Percentiles rank a stretch among this genome's conserved stretches.
Conservation (phyloP, 2,888 invertebrate species). For the Blera fallax region DNA sequence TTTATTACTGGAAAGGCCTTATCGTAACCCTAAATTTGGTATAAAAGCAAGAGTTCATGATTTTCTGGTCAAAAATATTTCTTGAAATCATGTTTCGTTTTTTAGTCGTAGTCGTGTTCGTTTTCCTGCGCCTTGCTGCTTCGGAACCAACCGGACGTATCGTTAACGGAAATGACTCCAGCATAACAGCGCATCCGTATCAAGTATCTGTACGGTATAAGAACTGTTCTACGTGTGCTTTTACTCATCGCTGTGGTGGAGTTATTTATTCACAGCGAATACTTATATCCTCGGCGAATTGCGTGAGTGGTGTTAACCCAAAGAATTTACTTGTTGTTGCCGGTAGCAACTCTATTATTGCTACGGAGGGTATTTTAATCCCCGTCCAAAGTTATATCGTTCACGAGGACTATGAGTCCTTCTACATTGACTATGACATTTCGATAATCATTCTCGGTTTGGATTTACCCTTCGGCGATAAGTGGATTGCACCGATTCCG, state of each 20-base stretch:
- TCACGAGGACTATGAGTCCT: constrained; percentile 23
- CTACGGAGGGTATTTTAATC: background rate
- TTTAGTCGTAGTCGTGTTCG: background rate
- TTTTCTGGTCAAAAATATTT: background rate
- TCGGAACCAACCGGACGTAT: constrained; percentile 77
- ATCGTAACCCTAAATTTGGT: background rate
- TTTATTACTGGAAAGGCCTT: background rate
- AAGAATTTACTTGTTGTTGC: constrained; percentile 3
- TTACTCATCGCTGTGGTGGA: constrained; percentile 82
- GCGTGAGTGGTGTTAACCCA: constrained; percentile 74
- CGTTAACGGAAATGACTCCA: constrained; percentile 80
- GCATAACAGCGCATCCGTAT: constrained; percentile 81
- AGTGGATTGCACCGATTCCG: constrained; percentile 74
- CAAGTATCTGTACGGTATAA: constrained; percentile 81
- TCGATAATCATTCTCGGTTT: background rate
- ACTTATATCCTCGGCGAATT: constrained; percentile 82
- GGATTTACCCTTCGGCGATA: background rate
- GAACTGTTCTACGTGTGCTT: constrained; percentile 53
- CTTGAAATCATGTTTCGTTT: background rate
- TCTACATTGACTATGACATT: constrained; percentile 25
- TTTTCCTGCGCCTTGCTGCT: background rate
- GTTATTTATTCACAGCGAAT: constrained; percentile 78
- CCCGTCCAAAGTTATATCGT: background rate
- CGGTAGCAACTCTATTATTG: constrained; percentile 10
- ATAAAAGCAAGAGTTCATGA: background rate